phyloP scores from a whole-genome alignment of 2,113 vertebrate genomes.

The Deroptyus accipitrinus region DNA sequence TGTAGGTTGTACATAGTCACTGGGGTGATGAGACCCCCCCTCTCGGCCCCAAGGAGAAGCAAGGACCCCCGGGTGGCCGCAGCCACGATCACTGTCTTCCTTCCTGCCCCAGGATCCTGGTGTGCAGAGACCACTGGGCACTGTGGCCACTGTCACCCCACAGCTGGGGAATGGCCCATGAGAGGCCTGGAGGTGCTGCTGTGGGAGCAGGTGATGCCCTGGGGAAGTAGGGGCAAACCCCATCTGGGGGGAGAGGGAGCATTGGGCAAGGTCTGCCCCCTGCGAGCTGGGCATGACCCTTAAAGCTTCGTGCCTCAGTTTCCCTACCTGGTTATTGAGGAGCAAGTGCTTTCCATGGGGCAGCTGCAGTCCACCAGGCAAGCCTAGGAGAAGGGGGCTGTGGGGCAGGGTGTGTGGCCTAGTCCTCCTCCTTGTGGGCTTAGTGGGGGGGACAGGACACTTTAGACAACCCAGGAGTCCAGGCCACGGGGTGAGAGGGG shows the following conservation, averaged over 20 bases:
- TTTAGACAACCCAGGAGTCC: not conserved
- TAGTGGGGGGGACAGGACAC: accelerated
- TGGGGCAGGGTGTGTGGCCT: accelerated
- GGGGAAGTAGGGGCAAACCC: not conserved
- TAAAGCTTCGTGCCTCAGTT: not conserved
- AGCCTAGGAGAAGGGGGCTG: not conserved
- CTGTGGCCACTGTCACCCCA: accelerated
- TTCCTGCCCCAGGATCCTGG: not conserved
- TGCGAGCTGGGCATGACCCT: accelerated
- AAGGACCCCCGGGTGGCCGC: not conserved
- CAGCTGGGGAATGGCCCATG: accelerated
- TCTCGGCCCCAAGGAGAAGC: not conserved
- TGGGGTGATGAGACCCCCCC: not conserved
- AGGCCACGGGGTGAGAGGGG: not conserved
- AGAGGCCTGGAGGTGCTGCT: not conserved
- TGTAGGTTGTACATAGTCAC: slow-evolving; percentile 88
- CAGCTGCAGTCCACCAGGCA: not conserved
- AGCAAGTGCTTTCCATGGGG: not conserved
- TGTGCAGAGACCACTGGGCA: accelerated
- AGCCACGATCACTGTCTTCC: not conserved
- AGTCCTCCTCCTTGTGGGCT: accelerated
- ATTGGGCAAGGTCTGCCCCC: accelerated
- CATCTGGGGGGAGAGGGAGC: not conserved
- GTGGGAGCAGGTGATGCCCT: not conserved
- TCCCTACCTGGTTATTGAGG: not conserved